A percentile compares a stretch with the other conserved stretches of the same genome.
Conservation (phyloP, 2,113 vertebrate genomes). For the Oreochromis tanganicae region DNA sequence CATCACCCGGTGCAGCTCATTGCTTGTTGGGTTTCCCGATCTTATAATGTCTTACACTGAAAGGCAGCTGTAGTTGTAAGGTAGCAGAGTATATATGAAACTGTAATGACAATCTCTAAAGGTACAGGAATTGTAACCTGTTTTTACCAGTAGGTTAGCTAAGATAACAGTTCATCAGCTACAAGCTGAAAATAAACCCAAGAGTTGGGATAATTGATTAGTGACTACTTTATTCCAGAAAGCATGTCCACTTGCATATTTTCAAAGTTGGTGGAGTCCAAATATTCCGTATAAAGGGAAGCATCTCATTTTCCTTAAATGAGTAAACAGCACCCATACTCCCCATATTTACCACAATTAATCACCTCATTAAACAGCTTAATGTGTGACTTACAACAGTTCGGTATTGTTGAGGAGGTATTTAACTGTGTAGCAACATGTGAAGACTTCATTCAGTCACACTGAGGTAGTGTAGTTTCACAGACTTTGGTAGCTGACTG, state of each 20-base stretch:
- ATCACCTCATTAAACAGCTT: not conserved
- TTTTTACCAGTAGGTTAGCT: not conserved
- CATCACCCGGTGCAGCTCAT: not conserved
- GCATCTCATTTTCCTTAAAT: not conserved
- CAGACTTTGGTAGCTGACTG: not conserved
- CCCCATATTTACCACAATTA: not conserved
- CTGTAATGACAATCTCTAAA: not conserved
- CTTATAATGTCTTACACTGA: not conserved
- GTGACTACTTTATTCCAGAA: not conserved
- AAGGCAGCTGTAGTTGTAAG: not conserved
- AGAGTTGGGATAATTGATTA: not conserved
- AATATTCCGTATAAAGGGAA: not conserved
- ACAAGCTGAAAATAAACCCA: not conserved
- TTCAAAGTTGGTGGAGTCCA: not conserved
- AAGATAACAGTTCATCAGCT: not conserved
- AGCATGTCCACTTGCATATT: not conserved
- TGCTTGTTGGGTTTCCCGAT: fast-evolving
- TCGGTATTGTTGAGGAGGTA: not conserved
- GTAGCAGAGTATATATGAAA: fast-evolving
- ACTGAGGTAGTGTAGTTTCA: not conserved
- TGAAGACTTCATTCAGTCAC: not conserved
- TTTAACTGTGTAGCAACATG: not conserved
- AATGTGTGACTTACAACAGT: not conserved
- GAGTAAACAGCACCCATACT: not conserved
- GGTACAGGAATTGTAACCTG: not conserved